Evolutionary conservation across 2,888 invertebrate species (phyloP), one percentile per base, ranked within the genome.

Genomic region (Leptodirus hochenwartii): DNA sequence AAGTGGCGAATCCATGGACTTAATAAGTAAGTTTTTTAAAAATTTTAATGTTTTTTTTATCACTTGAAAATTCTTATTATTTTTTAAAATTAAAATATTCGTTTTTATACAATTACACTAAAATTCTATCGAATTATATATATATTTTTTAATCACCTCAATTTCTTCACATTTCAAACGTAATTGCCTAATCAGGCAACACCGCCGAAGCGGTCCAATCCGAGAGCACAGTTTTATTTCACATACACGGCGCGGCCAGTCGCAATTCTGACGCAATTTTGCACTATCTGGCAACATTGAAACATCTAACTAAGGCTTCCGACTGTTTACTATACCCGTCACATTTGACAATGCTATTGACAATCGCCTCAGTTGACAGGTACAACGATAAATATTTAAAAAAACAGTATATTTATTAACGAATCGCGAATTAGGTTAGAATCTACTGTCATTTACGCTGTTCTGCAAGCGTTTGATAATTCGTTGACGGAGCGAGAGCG

Each of bases 321-420:
- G 68, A 72, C 44, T 60, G 62, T 29, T 49, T 70, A 24, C 46
- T 74, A 15, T 64, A 70, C 38, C 66, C 72, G 1, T 74, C 74
- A 44, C 59, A 70, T 37, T 49, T 72, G n/a, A 63, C 68, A 34
- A 58, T 67, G 9, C 49, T 72, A 11, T 50, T 73, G 9, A 27
- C 33, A 4, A n/a, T n/a, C n/a, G n/a, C n/a, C n/a, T n/a, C n/a
- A n/a, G n/a, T n/a, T n/a, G 20, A 20, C 20, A 20, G 20, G 6
- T 20, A 8, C n/a, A 20, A 20, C 6, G 6, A n/a, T 8, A 20
- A n/a, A n/a, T 6, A 8, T 20, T n/a, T 20, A 20, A n/a, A 20
- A 8, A 8, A 20, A n/a, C n/a, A 8, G n/a, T 20, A 20, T 20
- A 20, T 20, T 20, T 20, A 8, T 20, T 20, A 20, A 8, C 6